Conservation (phyloP, 1,140 invertebrate genomes). For the Heliothis subflexa region DNA sequence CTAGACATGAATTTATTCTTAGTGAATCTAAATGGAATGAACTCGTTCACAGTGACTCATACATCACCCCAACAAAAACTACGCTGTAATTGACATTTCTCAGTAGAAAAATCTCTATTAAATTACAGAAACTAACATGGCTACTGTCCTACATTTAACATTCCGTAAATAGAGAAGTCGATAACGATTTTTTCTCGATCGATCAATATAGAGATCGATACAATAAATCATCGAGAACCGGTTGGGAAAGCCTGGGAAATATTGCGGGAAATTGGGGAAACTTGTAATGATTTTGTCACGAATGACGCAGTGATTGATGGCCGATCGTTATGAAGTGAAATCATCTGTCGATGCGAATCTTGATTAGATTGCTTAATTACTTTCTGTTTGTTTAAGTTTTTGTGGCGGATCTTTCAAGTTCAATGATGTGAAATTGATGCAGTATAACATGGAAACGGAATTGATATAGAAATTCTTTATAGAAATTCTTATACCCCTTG, state of each 20-base stretch:
- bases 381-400: constrained; percentile 21
- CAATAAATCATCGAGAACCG: constrained; percentile 48
- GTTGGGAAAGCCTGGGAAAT: constrained; percentile 63
- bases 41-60: constrained; percentile 10
- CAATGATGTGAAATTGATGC: neutral
- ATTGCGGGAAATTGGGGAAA: constrained; percentile 56
- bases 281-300: constrained; percentile 50
- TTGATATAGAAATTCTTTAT: no score
- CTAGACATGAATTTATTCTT: no score
- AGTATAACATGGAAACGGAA: no score
- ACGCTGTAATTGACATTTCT: constrained; percentile 8
- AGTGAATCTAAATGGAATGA: no score
- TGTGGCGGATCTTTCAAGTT: neutral
- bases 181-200: constrained; percentile 33
- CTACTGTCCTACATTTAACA: constrained; percentile 20
- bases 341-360: constrained; percentile 12
- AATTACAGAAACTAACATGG: constrained; percentile 29
- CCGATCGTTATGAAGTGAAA: constrained; percentile 37
- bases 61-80: constrained; percentile 14
- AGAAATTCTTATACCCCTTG: no score
- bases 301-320: constrained; percentile 36
- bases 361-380: constrained; percentile 38
- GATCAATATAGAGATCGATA: constrained; percentile 32
- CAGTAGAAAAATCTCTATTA: constrained; percentile 31
- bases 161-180: constrained; percentile 28